Evolutionary conservation across 2,797 vertebrate genomes (phyloP).

Genomic region (Acipenser ruthenus): DNA sequence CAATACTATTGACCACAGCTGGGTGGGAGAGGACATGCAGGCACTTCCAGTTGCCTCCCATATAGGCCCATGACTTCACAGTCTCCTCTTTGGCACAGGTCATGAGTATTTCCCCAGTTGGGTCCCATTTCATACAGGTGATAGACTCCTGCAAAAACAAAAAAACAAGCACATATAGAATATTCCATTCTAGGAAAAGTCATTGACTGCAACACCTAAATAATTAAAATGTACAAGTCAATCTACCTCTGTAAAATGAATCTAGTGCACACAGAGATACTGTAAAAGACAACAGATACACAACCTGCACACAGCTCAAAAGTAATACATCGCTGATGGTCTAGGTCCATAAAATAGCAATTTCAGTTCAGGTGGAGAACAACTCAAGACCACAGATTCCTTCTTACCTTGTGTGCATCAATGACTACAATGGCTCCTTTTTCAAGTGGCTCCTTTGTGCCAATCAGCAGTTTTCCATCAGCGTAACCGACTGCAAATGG

Average conservation of each 20-base stretch:
- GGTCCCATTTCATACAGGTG: slow-evolving; percentile 83
- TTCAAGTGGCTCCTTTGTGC: slow-evolving; percentile 76
- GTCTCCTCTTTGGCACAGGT: slow-evolving; percentile 92
- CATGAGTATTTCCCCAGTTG: slow-evolving; percentile 75
- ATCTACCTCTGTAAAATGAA: too few relatives aligned
- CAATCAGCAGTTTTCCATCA: slow-evolving; percentile 87
- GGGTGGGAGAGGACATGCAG: slow-evolving; percentile 76
- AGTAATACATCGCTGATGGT: too few relatives aligned
- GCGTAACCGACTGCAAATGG: slow-evolving; percentile 90
- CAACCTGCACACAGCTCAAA: too few relatives aligned
- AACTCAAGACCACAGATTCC: background rate
- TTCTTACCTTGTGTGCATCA: slow-evolving; percentile 85
- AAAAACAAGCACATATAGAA: background rate
- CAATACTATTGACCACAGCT: slow-evolving; percentile 73
- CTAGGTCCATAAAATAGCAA: too few relatives aligned
- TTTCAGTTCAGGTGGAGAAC: too few relatives aligned
- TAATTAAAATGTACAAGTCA: too few relatives aligned
- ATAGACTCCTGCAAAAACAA: slow-evolving; percentile 68
- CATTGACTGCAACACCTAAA: too few relatives aligned
- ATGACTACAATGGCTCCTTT: slow-evolving; percentile 82
- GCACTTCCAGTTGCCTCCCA: slow-evolving; percentile 68
- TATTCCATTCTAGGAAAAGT: too few relatives aligned
- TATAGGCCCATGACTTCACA: slow-evolving; percentile 79
- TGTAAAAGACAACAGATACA: too few relatives aligned
- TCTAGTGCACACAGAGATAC: too few relatives aligned